Base-by-base conservation (phyloP, 30 jellyfish, hydroid and myxozoan species). In the Hydractinia symbiolongicarpus region DNA sequence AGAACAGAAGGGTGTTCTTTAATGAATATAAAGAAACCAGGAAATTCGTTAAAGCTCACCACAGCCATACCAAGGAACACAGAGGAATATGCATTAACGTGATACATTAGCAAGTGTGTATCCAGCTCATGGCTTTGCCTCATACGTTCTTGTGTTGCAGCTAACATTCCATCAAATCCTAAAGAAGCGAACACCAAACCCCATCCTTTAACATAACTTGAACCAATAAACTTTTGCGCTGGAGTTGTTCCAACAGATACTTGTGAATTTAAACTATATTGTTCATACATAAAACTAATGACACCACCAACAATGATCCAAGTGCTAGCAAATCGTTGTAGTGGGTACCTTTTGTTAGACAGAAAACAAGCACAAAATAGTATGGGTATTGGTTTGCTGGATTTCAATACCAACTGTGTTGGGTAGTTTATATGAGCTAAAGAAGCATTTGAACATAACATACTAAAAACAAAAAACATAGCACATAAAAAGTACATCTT, bases 81-180 rank as follows among this genome's bases (percentile, higher is more conserved):
- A 10, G 72, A 64, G 5, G 96, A 85, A 77, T 83, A 88, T 70
- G 78, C 71, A 66, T 88, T 88, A 50, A 84, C 77, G 62, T 69
- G 73, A 79, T 61, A 88, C 96, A 88, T 88, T 67, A 88, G 70
- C 14, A 62, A 71, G 55, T 73, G 81, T 44, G 94, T 74, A 11
- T 80, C 62, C 30, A 88, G 30, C 5, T 6, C 53, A 17, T 69
- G n/a, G 50, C 19, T 58, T 17, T 75, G 79, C 50, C 88, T 76
- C 21, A 88, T 58, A 44, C 66, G 50, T 54, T 79, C 87, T 68
- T 88, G 96, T 9, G 54, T 56, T n/a, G 82, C 88, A 6, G 96
- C 96, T 21, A 88, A 86, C 11, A 83, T n/a, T 15, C 96, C 96
- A 72, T 88, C 96, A 69, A 79, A 77, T 21, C 80, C 8, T 53